These are phyloP conservation scores for Oedothorax gibbosus DNA, from an alignment of 1,140 invertebrate genomes.

Conservation along the genomic window DNA sequence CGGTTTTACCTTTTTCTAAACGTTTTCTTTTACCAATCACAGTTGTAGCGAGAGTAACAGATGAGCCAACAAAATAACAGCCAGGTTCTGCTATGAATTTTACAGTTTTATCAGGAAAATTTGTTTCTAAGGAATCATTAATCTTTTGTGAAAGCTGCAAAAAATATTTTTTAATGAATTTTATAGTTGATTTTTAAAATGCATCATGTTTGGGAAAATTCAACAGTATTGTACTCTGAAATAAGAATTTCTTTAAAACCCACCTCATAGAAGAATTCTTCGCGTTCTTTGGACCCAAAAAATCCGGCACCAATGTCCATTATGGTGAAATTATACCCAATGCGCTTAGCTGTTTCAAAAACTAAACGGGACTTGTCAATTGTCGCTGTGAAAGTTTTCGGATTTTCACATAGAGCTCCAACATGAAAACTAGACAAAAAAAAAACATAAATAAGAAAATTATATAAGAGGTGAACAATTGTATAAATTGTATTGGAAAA, in stretches of 20 bases:
- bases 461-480: too few species aligned
- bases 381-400: constrained; percentile 79
- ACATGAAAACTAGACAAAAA: constrained; percentile 81
- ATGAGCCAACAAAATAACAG: not conserved
- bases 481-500: too few species aligned
- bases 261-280: constrained; percentile 11
- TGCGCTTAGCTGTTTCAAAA: constrained; percentile 77
- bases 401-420: constrained; percentile 85
- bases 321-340: constrained; percentile 80
- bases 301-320: constrained; percentile 90
- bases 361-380: constrained; percentile 76
- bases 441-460: too few species aligned
- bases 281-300: constrained; percentile 72
- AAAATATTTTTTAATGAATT: too few species aligned
- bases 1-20: too few species aligned
- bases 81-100: constrained; percentile 17
- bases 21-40: not conserved
- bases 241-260: not conserved
- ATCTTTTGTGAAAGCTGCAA: not conserved
- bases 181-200: too few species aligned
- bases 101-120: constrained; percentile 8
- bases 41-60: constrained; percentile 3
- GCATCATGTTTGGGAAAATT: not conserved
- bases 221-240: not conserved
- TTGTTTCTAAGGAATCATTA: not conserved